Evolutionary conservation across 1,140 invertebrate genomes (phyloP).

Genomic region (Branchinecta lindahli): DNA sequence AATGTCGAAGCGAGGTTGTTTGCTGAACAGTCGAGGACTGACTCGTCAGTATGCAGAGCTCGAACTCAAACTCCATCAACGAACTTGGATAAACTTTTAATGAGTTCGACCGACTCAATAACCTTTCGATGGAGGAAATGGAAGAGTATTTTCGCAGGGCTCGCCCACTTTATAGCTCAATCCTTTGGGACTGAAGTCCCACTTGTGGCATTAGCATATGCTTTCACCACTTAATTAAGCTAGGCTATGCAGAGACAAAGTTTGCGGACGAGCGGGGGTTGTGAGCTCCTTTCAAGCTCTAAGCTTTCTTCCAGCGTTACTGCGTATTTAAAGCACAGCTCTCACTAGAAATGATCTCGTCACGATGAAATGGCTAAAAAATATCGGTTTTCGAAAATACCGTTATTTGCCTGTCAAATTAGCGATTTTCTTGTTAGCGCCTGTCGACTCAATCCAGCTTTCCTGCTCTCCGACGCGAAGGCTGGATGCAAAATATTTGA

Average conservation of each 20-base stretch:
- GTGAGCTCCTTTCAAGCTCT: too few species aligned
- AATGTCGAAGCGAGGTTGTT: background rate
- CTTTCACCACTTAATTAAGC: constrained; percentile 2
- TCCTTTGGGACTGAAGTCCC: background rate
- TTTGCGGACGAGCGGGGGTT: too few species aligned
- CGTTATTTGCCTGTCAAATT: too few species aligned
- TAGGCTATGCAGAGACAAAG: background rate
- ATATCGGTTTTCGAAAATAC: too few species aligned
- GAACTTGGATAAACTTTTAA: constrained; percentile 9
- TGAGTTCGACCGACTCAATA: constrained; percentile 8
- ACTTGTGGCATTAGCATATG: background rate
- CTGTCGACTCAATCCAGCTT: too few species aligned
- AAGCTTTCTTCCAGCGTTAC: too few species aligned
- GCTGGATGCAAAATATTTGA: too few species aligned
- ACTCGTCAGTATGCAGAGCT: constrained; percentile 1
- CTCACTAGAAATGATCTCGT: too few species aligned
- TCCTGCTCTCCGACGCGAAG: too few species aligned
- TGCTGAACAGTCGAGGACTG: background rate
- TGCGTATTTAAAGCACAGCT: too few species aligned
- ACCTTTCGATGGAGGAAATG: background rate
- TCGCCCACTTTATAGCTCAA: background rate
- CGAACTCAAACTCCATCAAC: constrained; percentile 3
- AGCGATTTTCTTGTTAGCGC: too few species aligned
- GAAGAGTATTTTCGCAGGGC: background rate
- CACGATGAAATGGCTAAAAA: too few species aligned